Evolutionary conservation across 2,797 vertebrate genomes (phyloP).

Genomic region (Xerus rutilus): DNA sequence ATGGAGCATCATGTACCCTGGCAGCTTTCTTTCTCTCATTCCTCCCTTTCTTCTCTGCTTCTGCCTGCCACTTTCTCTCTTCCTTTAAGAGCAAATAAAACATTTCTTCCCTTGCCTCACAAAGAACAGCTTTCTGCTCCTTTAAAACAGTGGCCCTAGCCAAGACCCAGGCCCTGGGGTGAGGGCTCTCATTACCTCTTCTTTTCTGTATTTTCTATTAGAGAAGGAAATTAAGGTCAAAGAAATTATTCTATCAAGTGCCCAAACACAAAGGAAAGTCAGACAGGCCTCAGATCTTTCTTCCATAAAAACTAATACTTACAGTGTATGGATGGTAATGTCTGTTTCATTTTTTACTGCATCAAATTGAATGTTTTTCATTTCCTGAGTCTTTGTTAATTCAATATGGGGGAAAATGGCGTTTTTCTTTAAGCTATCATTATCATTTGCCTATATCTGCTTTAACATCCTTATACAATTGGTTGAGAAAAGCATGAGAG

Average conservation of each 20-base stretch:
- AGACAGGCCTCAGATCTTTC: not conserved
- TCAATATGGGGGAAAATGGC: not conserved
- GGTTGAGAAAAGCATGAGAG: not conserved
- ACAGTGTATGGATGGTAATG: not conserved
- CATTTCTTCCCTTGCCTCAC: not conserved
- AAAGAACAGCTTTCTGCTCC: not conserved
- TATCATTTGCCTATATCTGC: not conserved
- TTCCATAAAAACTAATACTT: slow-evolving; percentile 50
- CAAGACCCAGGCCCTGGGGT: not conserved
- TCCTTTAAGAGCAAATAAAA: not conserved
- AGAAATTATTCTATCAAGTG: slow-evolving; percentile 54
- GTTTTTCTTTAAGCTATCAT: slow-evolving; percentile 28
- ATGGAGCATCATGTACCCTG: not conserved
- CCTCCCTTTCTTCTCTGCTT: not conserved
- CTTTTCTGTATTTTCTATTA: slow-evolving; percentile 64
- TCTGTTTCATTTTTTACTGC: slow-evolving; percentile 36
- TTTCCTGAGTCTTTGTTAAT: slow-evolving; percentile 45
- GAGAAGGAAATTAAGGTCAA: slow-evolving; percentile 50
- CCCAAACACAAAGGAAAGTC: slow-evolving; percentile 45
- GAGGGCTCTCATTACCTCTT: not conserved
- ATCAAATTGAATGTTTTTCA: slow-evolving; percentile 19
- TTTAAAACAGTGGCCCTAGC: not conserved
- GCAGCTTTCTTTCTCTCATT: not conserved
- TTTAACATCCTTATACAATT: slow-evolving; percentile 28
- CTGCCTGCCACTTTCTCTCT: not conserved